A percentile compares a stretch with the other conserved stretches of the same genome.
These are phyloP conservation scores for Hemiprocne comata DNA, from an alignment of 2,113 vertebrate species.

Conservation along the genomic window DNA sequence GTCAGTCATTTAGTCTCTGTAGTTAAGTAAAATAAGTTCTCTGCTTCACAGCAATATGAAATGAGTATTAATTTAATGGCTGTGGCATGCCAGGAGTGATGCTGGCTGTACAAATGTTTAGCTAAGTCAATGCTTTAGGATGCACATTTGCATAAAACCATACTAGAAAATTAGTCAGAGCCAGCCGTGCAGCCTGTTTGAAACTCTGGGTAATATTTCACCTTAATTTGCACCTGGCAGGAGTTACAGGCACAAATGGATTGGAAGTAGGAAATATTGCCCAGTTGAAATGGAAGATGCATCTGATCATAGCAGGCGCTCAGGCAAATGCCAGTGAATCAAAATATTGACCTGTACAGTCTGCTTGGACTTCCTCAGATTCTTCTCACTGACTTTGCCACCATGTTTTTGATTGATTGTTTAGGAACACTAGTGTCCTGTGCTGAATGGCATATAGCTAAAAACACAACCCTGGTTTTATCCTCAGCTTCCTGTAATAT, in stretches of 20 bases:
- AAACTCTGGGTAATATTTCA: not conserved
- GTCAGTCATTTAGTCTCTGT: not conserved
- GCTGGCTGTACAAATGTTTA: not conserved
- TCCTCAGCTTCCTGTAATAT: not conserved
- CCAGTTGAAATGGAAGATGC: not conserved
- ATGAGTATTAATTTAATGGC: not conserved
- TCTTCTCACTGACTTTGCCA: not conserved
- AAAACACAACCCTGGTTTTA: not conserved
- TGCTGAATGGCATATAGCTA: not conserved
- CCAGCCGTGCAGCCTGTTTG: not conserved
- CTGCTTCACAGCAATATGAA: not conserved
- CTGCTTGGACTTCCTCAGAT: not conserved
- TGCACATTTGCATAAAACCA: conserved; percentile 6
- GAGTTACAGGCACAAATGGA: not conserved
- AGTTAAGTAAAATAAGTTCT: not conserved
- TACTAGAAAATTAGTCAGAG: not conserved
- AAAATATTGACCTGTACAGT: not conserved
- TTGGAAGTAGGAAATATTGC: not conserved
- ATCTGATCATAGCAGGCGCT: not conserved
- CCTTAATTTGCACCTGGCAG: conserved; percentile 20
- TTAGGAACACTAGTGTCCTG: not conserved
- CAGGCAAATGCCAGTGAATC: not conserved
- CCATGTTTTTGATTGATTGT: not conserved
- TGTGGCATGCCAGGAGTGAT: not conserved
- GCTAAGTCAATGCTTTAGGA: not conserved